Evolutionary conservation across 2,888 invertebrate species (phyloP), one percentile per base, ranked within the genome.

Genomic region (Proisotoma minuta): DNA sequence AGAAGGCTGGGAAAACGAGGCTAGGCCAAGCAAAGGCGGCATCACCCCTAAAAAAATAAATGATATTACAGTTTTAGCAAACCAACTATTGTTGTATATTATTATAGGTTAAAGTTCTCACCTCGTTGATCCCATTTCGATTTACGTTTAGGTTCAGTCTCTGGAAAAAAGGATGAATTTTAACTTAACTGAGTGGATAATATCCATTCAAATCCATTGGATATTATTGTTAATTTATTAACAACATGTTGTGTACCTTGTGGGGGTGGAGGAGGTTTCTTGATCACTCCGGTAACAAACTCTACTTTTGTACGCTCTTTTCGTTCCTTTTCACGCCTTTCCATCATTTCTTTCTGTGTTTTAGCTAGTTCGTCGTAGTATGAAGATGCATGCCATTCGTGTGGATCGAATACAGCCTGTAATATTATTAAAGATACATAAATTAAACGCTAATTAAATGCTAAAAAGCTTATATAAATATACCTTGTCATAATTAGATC

Each of bases 101-200:
- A n/a, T n/a, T n/a, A n/a, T n/a, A n/a, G n/a, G n/a, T n/a, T n/a
- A n/a, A n/a, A n/a, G n/a, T n/a, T n/a, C n/a, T n/a, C n/a, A n/a
- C n/a, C 77, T 50, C 91, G 89, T 77, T 91, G 91, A 79, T 93
- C 92, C 93, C 93, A 93, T 78, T 93, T 93, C 2, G 91, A 91
- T 80, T 91, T 92, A 60, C 92, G 81, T 60, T 75, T 76, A 27
- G 72, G 70, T 29, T 71, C 74, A 22, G 56, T 71, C 26, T 73
- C 75, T 10, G 62, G 18, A 23, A 24, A 43, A 43, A 5, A 20
- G 15, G 20, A 43, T n/a, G 43, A 20, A n/a, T n/a, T n/a, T n/a
- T n/a, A n/a, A n/a, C n/a, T n/a, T n/a, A n/a, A n/a, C n/a, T n/a
- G n/a, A n/a, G n/a, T n/a, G n/a, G n/a, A n/a, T n/a, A n/a, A n/a